Percentiles rank a stretch among this genome's conserved stretches.
These are phyloP conservation scores for Eumaeus atala DNA, from an alignment of 1,140 invertebrate genomes.

Conservation along the genomic window DNA sequence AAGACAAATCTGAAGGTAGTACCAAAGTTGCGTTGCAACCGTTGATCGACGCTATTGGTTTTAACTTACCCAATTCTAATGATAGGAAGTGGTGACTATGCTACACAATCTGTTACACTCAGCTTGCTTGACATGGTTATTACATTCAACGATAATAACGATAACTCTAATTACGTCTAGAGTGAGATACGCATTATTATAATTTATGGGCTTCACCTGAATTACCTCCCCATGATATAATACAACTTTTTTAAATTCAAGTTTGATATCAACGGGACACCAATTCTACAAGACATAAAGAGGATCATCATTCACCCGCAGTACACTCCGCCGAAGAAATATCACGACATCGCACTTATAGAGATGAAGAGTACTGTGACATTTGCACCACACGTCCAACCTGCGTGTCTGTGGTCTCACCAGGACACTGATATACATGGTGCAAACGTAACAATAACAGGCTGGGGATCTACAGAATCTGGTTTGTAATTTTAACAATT, in stretches of 20 bases:
- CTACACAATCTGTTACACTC: too few relatives aligned
- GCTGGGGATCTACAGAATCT: slow-evolving; percentile 25
- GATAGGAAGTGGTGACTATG: too few relatives aligned
- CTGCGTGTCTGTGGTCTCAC: slow-evolving; percentile 36
- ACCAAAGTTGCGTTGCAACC: too few relatives aligned
- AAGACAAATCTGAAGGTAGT: too few relatives aligned
- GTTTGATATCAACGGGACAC: slow-evolving; percentile 7
- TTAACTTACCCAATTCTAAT: too few relatives aligned
- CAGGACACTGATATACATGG: slow-evolving; percentile 17
- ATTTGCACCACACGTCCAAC: slow-evolving; percentile 26
- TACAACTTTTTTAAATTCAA: slow-evolving; percentile 6
- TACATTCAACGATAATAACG: too few relatives aligned
- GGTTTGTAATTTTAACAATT: not conserved
- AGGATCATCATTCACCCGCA: slow-evolving; percentile 65
- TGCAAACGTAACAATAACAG: slow-evolving; percentile 26
- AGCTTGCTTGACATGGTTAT: too few relatives aligned
- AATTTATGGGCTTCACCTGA: too few relatives aligned
- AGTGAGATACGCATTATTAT: too few relatives aligned
- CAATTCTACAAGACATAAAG: slow-evolving; percentile 31
- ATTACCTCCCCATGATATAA: too few relatives aligned
- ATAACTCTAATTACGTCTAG: too few relatives aligned
- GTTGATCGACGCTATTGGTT: too few relatives aligned
- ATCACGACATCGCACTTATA: slow-evolving; percentile 65
- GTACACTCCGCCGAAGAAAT: slow-evolving; percentile 57
- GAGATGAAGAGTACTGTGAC: slow-evolving; percentile 29